Conservation (phyloP, 2,888 invertebrate species). For the Brachyopa scutellaris region DNA sequence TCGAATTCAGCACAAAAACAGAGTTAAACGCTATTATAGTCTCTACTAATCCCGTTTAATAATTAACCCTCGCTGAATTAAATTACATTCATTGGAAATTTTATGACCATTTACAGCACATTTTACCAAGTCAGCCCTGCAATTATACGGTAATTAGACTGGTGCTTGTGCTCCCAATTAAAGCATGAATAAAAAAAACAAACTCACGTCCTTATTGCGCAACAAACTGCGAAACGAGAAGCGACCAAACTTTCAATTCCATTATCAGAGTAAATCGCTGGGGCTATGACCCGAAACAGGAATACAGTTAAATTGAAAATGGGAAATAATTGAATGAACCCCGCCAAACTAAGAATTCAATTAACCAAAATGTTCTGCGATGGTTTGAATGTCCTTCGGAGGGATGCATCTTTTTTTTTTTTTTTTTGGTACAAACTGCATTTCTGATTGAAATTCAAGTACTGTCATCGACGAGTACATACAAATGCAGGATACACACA, state of each 20-base stretch:
- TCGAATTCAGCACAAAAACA: too few species aligned
- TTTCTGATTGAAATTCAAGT: slow-evolving; percentile 37
- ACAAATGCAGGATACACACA: neutral
- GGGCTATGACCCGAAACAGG: neutral
- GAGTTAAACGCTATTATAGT: too few species aligned
- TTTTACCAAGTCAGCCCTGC: neutral
- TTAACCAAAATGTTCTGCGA: slow-evolving; percentile 36
- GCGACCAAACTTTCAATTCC: slow-evolving; percentile 6
- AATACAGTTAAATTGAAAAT: slow-evolving; percentile 15
- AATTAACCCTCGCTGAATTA: neutral
- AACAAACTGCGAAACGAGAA: slow-evolving; percentile 16
- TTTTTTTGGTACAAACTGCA: too few species aligned
- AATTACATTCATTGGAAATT: neutral
- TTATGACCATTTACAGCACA: neutral
- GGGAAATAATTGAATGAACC: slow-evolving; percentile 28
- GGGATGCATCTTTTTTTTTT: too few species aligned
- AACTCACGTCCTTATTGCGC: neutral
- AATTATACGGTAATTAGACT: slow-evolving; percentile 10
- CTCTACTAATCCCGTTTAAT: neutral
- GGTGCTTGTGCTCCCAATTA: neutral
- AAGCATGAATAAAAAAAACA: too few species aligned
- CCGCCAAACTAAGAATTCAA: slow-evolving; percentile 43
- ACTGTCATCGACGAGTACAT: slow-evolving; percentile 6
- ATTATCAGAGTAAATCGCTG: neutral
- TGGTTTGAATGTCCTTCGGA: neutral